phyloP scores from a whole-genome alignment of 2,888 invertebrate genomes.

The Noctua pronuba region DNA sequence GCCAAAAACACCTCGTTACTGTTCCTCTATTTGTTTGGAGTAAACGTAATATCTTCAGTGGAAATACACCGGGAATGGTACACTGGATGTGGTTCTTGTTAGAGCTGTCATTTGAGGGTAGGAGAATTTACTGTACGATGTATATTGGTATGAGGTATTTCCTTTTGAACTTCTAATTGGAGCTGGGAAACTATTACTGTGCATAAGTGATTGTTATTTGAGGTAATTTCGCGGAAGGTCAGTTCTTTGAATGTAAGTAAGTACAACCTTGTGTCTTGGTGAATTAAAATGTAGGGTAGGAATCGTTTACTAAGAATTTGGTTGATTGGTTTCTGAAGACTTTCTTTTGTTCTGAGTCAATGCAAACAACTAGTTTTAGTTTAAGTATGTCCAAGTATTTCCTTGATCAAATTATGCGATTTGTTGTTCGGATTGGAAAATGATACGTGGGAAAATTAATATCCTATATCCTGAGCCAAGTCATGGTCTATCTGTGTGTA shows the following conservation, averaged over 20 bases:
- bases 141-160: slow-evolving; percentile 4
- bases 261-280: neutral
- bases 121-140: slow-evolving; percentile 5
- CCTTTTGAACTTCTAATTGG: slow-evolving; percentile 35
- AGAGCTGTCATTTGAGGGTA: slow-evolving; percentile 23
- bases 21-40: slow-evolving; percentile 23
- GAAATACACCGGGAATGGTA: slow-evolving; percentile 45
- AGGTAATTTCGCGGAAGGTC: neutral
- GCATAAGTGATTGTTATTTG: slow-evolving; percentile 1
- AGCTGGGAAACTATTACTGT: neutral
- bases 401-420: neutral
- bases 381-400: neutral
- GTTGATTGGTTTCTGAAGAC: neutral
- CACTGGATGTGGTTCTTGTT: slow-evolving; percentile 38
- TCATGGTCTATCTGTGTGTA: neutral
- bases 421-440: neutral
- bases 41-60: slow-evolving; percentile 51
- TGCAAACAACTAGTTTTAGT: neutral
- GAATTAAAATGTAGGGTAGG: neutral
- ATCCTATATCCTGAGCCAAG: neutral
- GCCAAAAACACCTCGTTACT: slow-evolving; percentile 59
- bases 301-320: neutral
- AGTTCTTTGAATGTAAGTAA: neutral
- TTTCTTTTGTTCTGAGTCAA: neutral
- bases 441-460: neutral